Conservation (phyloP, 2,888 invertebrate species). For the Phaedon cochleariae region DNA sequence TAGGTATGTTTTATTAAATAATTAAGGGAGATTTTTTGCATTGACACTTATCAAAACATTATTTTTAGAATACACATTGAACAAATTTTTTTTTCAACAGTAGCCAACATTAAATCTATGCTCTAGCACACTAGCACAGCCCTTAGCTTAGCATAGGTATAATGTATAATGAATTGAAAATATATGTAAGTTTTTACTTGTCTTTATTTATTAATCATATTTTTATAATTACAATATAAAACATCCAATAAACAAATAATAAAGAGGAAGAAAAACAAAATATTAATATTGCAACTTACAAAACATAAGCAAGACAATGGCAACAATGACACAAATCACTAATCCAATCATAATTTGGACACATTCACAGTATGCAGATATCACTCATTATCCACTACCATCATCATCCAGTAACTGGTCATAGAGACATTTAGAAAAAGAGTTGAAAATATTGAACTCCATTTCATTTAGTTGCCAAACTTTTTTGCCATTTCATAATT, state of each 20-base stretch:
- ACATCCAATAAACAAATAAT: conserved; percentile 50
- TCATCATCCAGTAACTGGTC: not conserved
- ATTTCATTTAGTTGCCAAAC: too few species aligned
- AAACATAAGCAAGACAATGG: conserved; percentile 53
- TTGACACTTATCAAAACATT: too few species aligned
- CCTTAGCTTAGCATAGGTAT: too few species aligned
- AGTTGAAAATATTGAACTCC: too few species aligned
- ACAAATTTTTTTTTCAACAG: too few species aligned
- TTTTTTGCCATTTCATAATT: too few species aligned
- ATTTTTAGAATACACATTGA: too few species aligned
- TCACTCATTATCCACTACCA: conserved; percentile 19
- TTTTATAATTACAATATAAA: conserved; percentile 49
- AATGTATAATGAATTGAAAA: not conserved
- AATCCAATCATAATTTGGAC: conserved; percentile 45
- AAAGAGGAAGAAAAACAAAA: conserved; percentile 44
- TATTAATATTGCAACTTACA: conserved; percentile 49
- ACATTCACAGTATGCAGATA: conserved; percentile 35
- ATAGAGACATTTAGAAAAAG: too few species aligned
- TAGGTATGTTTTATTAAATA: too few species aligned
- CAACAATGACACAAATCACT: conserved; percentile 51
- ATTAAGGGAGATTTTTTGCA: too few species aligned
- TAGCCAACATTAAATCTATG: too few species aligned
- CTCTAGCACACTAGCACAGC: too few species aligned
- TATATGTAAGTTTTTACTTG: not conserved
- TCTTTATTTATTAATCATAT: conserved; percentile 30